Evolutionary conservation across 2,888 invertebrate genomes (phyloP).

Genomic region (Agonopterix arenella): DNA sequence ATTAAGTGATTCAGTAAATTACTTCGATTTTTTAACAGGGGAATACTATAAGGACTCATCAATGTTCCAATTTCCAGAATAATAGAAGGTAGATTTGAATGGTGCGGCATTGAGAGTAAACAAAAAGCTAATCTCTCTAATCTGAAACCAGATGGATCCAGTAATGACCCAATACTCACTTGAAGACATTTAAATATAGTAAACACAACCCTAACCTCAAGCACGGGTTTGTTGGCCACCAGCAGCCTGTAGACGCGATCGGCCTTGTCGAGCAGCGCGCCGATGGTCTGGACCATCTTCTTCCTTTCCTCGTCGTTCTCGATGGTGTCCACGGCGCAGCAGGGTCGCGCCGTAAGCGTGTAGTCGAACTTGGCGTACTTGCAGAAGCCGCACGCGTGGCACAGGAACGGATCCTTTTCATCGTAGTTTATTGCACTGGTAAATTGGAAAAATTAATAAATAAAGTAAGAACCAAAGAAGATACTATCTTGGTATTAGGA

Average conservation of each 20-base stretch:
- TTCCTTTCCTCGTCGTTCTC: conserved; percentile 98
- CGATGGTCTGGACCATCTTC: conserved; percentile 95
- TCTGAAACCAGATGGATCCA: too few species aligned
- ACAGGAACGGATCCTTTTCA: conserved; percentile 98
- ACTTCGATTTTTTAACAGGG: too few species aligned
- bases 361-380: conserved; percentile 99
- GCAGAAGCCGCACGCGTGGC: conserved; percentile 99
- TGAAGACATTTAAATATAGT: background rate
- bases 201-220: conserved; percentile 79
- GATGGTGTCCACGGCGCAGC: conserved; percentile 97
- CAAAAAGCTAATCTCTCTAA: too few species aligned
- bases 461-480: background rate
- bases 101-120: too few species aligned
- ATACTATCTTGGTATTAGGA: too few species aligned
- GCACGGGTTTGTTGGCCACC: conserved; percentile 90
- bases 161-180: background rate
- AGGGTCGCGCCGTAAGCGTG: conserved; percentile 91
- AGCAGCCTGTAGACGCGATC: conserved; percentile 95
- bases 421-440: conserved; percentile 97
- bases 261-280: conserved; percentile 93
- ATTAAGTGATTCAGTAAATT: too few species aligned
- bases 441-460: conserved; percentile 3
- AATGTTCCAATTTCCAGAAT: too few species aligned
- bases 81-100: too few species aligned
- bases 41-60: too few species aligned